Base-by-base conservation (phyloP, 2,888 invertebrate genomes). In the Papilio elwesi region DNA sequence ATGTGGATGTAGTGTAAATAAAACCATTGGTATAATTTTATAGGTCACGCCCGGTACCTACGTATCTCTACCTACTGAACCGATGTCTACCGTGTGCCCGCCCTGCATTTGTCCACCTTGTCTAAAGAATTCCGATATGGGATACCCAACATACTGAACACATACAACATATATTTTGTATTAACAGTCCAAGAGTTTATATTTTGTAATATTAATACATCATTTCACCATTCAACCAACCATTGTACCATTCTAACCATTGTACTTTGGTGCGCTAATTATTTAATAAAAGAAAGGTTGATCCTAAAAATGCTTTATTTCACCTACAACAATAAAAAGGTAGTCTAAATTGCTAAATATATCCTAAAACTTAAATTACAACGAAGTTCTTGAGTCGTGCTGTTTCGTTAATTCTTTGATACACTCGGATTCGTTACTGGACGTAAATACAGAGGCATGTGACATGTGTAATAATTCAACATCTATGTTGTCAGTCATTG, bases 401-500 rank as follows among this genome's bases (percentile, higher is more conserved):
- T 83, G 85, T 47, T 78, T 81, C 49, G 74, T 76, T 5, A 76
- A 71, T 52, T 74, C 77, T 55, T 81, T 85, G 0, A 82, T 77
- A 38, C 80, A 83, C 6, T 85, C 86, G 0, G 85, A 85, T 1
- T 81, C 87, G 13, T 87, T 82, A 16, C 85, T 87, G 0, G 92
- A 90, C 0, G 89, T 87, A 69, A 83, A 85, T 3, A 87, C 78
- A 0, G 91, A 87, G 0, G 83, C 87, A 10, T 79, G 81, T 0
- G 92, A 92, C 81, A 92, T 85, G 63, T 92, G 91, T 1, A 92
- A 71, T 2, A 92, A 68, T 74, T 91, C 84, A n/a, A 91, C 71
- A 70, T 90, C 83, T 3, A 83, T 8, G 49, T 82, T 82, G 0
- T 81, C 78, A 7, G 83, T 80, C 0, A 81, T 76, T 11, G 84